phyloP scores from a whole-genome alignment of 2,888 invertebrate genomes.

The Steinernema hermaphroditum region DNA sequence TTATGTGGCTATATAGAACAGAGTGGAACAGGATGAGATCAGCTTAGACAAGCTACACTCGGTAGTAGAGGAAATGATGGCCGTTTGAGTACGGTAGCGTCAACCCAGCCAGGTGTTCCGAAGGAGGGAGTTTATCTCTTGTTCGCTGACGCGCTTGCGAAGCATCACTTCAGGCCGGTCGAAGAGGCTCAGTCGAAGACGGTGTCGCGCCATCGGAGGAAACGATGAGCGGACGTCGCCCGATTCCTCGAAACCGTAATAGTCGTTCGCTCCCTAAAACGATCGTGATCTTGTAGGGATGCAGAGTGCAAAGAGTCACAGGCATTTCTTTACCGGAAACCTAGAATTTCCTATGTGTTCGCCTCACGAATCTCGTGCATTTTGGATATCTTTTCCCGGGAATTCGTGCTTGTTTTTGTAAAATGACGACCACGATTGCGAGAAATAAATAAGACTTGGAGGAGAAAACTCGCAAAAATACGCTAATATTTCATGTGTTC shows the following conservation, averaged over 20 bases:
- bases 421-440: too few relatives aligned
- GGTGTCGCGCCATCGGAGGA: constrained; percentile 2
- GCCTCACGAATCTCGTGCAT: too few relatives aligned
- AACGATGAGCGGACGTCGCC: not conserved
- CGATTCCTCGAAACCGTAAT: constrained; percentile 8
- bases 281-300: too few relatives aligned
- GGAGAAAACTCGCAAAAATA: too few relatives aligned
- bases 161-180: constrained; percentile 10
- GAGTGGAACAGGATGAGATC: not conserved
- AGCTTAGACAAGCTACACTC: too few relatives aligned
- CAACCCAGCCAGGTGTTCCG: constrained; percentile 25
- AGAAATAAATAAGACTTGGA: too few relatives aligned
- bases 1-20: not conserved
- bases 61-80: not conserved
- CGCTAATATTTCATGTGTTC: not conserved
- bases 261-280: constrained; percentile 7
- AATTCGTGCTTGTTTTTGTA: too few relatives aligned
- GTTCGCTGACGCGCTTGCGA: constrained; percentile 24
- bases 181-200: not conserved
- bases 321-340: too few relatives aligned
- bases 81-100: not conserved
- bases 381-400: too few relatives aligned
- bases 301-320: too few relatives aligned
- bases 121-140: constrained; percentile 25
- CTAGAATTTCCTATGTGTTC: too few relatives aligned